Conservation (phyloP, 2,797 vertebrate species). For the Leptoclinus maculatus region DNA sequence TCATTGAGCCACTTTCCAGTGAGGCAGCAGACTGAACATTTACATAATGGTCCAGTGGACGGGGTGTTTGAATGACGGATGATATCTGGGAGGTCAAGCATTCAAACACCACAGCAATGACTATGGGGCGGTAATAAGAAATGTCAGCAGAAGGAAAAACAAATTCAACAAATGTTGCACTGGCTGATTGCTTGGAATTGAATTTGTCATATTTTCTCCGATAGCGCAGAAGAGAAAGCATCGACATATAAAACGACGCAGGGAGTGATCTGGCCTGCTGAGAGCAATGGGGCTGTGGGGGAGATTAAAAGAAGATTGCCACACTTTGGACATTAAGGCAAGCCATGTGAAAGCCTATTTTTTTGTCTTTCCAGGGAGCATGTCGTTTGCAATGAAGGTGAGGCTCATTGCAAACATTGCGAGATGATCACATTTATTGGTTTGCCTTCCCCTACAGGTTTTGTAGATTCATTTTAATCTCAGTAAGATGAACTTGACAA, state of each 20-base stretch:
- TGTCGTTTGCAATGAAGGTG: constrained; percentile 19
- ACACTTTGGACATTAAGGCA: constrained; percentile 1
- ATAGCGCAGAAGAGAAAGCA: background rate
- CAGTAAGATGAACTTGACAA: constrained; percentile 27
- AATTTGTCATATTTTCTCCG: constrained; percentile 10
- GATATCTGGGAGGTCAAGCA: constrained; percentile 3
- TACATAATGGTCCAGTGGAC: constrained; percentile 7
- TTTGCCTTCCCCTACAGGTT: constrained; percentile 28
- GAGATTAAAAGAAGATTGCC: constrained; percentile 3
- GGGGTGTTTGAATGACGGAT: constrained; percentile 11
- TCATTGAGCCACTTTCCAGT: background rate
- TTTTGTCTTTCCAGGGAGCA: constrained; percentile 12
- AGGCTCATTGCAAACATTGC: constrained; percentile 29
- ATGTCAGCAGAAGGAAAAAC: background rate
- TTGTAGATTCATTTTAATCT: constrained; percentile 50
- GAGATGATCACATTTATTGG: constrained; percentile 33
- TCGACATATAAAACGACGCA: constrained; percentile 12
- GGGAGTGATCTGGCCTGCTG: background rate
- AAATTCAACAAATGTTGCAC: background rate
- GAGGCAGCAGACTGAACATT: background rate
- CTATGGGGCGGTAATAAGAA: background rate
- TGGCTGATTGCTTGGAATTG: constrained; percentile 5
- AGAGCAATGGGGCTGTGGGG: background rate
- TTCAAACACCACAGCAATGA: background rate
- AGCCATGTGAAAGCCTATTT: background rate